phyloP scores from a whole-genome alignment of 2,797 vertebrate genomes.

The Mus caroli region DNA sequence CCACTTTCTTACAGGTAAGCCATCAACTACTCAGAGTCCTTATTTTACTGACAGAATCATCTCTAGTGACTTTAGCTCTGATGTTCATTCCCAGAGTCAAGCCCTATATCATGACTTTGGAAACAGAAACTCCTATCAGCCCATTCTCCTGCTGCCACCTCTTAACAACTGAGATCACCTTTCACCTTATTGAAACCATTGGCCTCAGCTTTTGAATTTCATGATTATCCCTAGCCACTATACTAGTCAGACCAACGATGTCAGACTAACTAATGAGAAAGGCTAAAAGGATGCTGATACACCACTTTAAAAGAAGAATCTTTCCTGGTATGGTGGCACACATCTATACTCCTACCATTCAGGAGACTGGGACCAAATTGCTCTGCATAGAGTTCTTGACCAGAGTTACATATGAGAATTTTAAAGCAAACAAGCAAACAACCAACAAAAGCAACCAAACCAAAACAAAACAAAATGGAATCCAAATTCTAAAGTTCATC shows the following conservation, averaged over 20 bases:
- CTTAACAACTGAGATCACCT: background rate
- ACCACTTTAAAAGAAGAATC: background rate
- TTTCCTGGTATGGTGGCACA: background rate
- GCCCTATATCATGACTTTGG: background rate
- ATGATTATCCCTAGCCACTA: background rate
- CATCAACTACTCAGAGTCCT: background rate
- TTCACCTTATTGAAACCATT: conserved; percentile 14
- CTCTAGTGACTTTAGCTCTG: background rate
- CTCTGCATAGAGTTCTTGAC: background rate
- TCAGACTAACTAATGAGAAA: background rate
- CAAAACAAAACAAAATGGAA: conserved; percentile 18
- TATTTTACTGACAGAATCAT: background rate
- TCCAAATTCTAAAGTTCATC: background rate
- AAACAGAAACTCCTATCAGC: background rate
- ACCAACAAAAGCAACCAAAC: background rate
- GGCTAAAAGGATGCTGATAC: background rate
- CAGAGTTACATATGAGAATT: background rate
- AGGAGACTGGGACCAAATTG: background rate
- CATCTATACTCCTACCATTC: no score
- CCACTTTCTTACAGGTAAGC: background rate
- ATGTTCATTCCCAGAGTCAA: background rate
- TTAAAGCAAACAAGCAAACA: background rate
- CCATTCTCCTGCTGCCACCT: background rate
- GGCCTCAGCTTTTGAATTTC: background rate
- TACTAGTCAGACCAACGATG: background rate